phyloP scores from a whole-genome alignment of 2,888 invertebrate genomes.

The Trachelus iudaicus region DNA sequence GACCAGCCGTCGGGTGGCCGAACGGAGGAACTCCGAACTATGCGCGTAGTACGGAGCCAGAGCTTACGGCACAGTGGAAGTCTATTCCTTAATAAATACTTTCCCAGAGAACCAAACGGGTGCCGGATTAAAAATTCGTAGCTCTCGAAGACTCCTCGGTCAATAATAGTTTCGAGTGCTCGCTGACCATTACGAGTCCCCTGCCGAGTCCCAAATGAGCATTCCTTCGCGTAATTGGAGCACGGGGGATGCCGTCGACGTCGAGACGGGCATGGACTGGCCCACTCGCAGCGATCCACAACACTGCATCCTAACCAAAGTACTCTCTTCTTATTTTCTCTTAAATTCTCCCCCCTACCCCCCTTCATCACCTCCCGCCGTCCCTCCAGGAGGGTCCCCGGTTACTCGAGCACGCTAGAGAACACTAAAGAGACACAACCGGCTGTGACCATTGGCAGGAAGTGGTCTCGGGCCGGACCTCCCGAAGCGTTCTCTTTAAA shows the following conservation, averaged over 20 bases:
- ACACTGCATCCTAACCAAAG: neutral
- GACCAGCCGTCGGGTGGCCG: neutral
- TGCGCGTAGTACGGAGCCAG: neutral
- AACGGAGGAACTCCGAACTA: neutral
- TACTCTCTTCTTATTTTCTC: neutral
- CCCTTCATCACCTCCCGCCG: neutral
- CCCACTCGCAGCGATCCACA: neutral
- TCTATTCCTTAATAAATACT: neutral
- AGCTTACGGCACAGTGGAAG: no score
- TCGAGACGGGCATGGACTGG: constrained; percentile 1
- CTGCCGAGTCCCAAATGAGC: constrained; percentile 56
- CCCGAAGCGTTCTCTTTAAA: constrained; percentile 20
- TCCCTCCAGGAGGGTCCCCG: neutral
- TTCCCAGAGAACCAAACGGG: neutral
- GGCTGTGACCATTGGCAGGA: constrained; percentile 24
- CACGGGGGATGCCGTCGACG: constrained; percentile 42
- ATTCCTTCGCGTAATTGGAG: constrained; percentile 61
- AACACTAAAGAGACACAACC: constrained; percentile 7
- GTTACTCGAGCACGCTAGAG: neutral
- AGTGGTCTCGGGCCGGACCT: constrained; percentile 30
- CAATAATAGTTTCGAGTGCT: constrained; percentile 58
- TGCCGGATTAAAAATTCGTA: constrained; percentile 20
- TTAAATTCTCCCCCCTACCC: neutral
- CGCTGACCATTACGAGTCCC: constrained; percentile 54
- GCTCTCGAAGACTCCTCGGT: constrained; percentile 17